A percentile compares a stretch with the other conserved stretches of the same genome.
These are phyloP conservation scores for Brachyopa scutellaris DNA, from an alignment of 2,888 invertebrate species.

Conservation along the genomic window DNA sequence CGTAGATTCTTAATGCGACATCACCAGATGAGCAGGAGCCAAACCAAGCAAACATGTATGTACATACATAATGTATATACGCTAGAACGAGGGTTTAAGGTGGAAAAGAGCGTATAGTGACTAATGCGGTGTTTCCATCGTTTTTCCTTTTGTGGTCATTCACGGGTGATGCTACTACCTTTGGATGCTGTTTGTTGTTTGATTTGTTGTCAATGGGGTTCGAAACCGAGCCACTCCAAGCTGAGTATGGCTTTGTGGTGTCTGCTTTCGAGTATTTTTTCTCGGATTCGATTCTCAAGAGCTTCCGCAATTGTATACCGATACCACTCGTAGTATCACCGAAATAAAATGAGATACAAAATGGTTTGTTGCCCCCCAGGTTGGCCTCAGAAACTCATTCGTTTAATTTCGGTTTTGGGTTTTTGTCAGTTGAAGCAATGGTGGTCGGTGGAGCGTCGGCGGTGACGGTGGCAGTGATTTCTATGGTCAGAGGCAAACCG, in stretches of 20 bases:
- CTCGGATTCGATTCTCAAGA: constrained; percentile 60
- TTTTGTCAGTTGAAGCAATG: constrained; percentile 43
- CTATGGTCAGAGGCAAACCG: constrained; percentile 69
- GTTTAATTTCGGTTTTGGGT: constrained; percentile 63
- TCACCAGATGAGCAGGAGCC: constrained; percentile 44
- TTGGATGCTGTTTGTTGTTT: constrained; percentile 59
- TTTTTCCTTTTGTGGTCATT: constrained; percentile 70
- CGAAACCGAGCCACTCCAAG: constrained; percentile 59
- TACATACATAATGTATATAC: too few relatives aligned
- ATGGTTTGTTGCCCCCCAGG: constrained; percentile 48
- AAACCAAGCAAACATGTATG: constrained; percentile 16
- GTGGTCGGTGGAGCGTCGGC: constrained; percentile 36
- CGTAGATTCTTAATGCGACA: constrained; percentile 63
- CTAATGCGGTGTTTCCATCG: constrained; percentile 69
- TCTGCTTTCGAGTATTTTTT: constrained; percentile 17
- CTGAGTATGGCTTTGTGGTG: constrained; percentile 55
- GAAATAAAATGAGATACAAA: constrained; percentile 60
- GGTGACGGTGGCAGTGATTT: constrained; percentile 42
- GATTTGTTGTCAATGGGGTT: constrained; percentile 72
- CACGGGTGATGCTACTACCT: constrained; percentile 66
- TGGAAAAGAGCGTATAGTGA: constrained; percentile 46
- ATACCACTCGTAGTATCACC: neutral
- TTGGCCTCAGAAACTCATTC: constrained; percentile 62
- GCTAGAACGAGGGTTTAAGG: constrained; percentile 4
- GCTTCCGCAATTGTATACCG: constrained; percentile 55